Conservation (phyloP, 2,797 vertebrate genomes). For the Acanthurus tractus region DNA sequence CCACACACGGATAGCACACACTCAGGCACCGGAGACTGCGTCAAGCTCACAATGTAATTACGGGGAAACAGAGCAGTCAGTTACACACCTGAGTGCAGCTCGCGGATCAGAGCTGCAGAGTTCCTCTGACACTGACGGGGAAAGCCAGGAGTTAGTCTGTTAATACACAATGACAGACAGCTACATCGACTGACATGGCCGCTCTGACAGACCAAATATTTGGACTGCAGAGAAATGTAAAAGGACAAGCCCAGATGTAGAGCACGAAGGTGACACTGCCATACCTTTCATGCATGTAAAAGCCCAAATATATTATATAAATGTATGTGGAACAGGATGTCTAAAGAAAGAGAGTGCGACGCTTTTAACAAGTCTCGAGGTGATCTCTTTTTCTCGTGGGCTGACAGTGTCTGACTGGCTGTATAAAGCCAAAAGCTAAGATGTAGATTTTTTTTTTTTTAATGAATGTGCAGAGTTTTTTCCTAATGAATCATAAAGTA, state of each 20-base stretch:
- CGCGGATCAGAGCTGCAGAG: conserved; percentile 74
- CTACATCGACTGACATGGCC: conserved; percentile 72
- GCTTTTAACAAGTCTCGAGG: conserved; percentile 1
- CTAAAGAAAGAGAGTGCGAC: conserved; percentile 18
- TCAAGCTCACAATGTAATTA: conserved; percentile 83
- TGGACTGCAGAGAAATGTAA: conserved; percentile 56
- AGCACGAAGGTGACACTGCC: conserved; percentile 38
- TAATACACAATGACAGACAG: conserved; percentile 79
- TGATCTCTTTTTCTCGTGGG: not conserved
- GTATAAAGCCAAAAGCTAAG: not conserved
- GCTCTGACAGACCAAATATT: conserved; percentile 76
- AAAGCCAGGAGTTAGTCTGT: conserved; percentile 80
- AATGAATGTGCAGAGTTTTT: not conserved
- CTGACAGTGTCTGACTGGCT: not conserved
- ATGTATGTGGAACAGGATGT: conserved; percentile 12
- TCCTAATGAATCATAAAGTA: not conserved
- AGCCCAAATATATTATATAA: conserved; percentile 25
- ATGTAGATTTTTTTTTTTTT: not conserved
- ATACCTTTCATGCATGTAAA: conserved; percentile 36
- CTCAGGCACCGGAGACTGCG: conserved; percentile 66
- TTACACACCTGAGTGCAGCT: conserved; percentile 81
- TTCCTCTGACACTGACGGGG: conserved; percentile 76
- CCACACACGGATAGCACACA: conserved; percentile 40
- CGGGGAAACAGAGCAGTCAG: conserved; percentile 81
- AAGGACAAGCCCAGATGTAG: conserved; percentile 37